A percentile compares a stretch with the other conserved stretches of the same genome.
Conservation (phyloP, 2,797 vertebrate species). For the Myiothlypis coronata region DNA sequence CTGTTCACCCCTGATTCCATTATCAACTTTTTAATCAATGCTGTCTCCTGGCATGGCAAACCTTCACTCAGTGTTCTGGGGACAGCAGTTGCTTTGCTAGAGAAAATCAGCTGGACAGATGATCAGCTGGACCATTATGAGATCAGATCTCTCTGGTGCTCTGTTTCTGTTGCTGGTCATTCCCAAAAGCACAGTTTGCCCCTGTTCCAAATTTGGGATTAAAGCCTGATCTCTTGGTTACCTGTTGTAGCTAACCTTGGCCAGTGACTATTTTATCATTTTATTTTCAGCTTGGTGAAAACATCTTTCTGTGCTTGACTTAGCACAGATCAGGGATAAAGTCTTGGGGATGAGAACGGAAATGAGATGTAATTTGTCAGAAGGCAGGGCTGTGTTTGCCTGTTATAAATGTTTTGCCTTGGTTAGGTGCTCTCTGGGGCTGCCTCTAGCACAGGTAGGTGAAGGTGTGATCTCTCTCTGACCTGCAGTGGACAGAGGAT, state of each 20-base stretch:
- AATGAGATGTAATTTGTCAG: background rate
- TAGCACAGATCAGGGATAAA: background rate
- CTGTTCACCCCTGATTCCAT: background rate
- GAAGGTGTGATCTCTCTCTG: background rate
- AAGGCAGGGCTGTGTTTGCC: background rate
- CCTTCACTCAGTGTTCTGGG: background rate
- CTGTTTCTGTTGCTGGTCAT: background rate
- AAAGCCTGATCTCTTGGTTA: background rate
- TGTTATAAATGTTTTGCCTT: background rate
- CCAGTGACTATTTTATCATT: background rate
- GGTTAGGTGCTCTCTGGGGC: background rate
- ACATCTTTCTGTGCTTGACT: background rate
- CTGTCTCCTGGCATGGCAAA: background rate
- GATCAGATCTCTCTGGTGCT: background rate
- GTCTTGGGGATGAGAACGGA: background rate
- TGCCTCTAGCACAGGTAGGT: background rate
- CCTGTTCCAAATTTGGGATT: background rate
- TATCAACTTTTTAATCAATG: background rate
- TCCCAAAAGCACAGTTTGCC: background rate
- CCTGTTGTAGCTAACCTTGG: background rate
- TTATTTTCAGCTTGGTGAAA: background rate
- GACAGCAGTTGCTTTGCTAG: background rate
- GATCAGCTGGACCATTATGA: background rate
- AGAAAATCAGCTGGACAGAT: background rate
- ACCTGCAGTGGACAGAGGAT: background rate